phyloP scores from a whole-genome alignment of 2,888 invertebrate genomes.

The Cheilosia vernalis region DNA sequence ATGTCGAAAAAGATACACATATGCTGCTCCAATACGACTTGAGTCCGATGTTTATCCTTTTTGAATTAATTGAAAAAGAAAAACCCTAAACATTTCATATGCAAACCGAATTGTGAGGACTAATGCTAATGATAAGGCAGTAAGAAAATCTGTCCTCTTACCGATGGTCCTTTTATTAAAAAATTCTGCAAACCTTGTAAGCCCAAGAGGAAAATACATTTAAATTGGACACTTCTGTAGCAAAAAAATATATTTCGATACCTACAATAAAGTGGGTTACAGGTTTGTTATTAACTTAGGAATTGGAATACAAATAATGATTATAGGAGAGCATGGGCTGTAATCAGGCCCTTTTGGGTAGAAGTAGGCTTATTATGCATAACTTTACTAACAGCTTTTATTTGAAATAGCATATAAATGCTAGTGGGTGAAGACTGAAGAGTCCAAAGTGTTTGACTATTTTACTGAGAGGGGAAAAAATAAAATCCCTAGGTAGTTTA shows the following conservation, averaged over 20 bases:
- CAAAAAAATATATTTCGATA: neutral
- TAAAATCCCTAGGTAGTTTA: no score
- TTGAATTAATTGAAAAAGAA: constrained; percentile 45
- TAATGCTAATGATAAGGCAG: constrained; percentile 33
- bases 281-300: constrained; percentile 17
- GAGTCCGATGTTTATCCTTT: constrained; percentile 32
- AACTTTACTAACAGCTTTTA: no score
- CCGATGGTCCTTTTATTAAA: neutral
- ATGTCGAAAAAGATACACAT: neutral
- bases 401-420: no score
- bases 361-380: no score
- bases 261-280: neutral
- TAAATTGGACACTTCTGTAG: constrained; percentile 18
- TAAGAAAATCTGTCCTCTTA: constrained; percentile 1
- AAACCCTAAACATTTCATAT: neutral
- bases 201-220: constrained; percentile 16
- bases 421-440: no score
- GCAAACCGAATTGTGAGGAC: constrained; percentile 44
- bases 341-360: neutral
- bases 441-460: no score
- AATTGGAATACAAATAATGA: constrained; percentile 20
- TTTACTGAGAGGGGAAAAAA: no score
- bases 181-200: neutral
- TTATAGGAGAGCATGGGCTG: neutral
- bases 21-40: constrained; percentile 20